Evolutionary conservation across 2,797 vertebrate species (phyloP), one percentile per base, ranked within the genome.

Genomic region (Chrysocyon brachyurus): DNA sequence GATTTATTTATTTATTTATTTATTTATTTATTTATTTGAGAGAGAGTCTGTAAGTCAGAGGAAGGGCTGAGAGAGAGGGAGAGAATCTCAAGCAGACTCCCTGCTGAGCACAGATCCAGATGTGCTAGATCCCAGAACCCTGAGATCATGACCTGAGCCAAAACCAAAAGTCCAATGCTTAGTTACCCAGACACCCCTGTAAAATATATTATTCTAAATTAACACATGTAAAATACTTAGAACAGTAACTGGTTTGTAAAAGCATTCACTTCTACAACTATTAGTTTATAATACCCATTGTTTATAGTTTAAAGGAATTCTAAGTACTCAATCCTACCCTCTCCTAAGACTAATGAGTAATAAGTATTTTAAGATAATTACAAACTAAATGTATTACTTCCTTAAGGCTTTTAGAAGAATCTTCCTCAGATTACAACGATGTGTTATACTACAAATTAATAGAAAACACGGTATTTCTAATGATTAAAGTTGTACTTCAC

Each of bases 331-430:
- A 61, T 68, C 54, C 31, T 91, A 61, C 3, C 24, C 33, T 91
- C n/a, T 86, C 14, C 75, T 87, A 91, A 96, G 40, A 54, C 9
- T 61, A 28, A 28, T 68, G 56, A 70, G 1, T 73, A 81, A 66
- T 49, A 94, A 0, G 36, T n/a, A 84, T 33, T 77, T 94, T 63
- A 94, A 75, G 22, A 84, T 61, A 88, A 94, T 78, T 36, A 77
- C 40, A 78, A 78, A 6, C n/a, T 81, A 91, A 91, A 78, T 87
- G 33, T n/a, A 63, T 77, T 56, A 63, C 14, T 5, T 77, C 77
- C 88, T 87, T 87, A 46, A 94, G 77, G 61, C 82, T 63, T 94
- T 77, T 78, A 61, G 91, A 94, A 96, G 36, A 68, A 59, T 79
- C 22, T 64, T 75, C 52, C 36, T 91, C 75, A 19, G 52, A 40